Conservation (phyloP, 2,797 vertebrate species). For the Etheostoma perlongum region DNA sequence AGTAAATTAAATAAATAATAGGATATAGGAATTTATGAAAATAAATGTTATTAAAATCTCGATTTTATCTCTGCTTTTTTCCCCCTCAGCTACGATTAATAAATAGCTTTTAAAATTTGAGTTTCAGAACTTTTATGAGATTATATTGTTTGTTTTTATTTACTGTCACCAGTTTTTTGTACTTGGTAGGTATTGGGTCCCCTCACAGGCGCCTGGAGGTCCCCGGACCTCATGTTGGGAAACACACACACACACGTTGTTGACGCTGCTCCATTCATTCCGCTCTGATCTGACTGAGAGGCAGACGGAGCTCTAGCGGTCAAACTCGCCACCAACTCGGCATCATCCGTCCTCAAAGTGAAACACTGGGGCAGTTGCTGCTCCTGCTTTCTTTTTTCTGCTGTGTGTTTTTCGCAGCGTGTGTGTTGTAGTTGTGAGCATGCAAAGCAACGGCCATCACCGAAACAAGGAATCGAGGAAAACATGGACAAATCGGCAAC, state of each 20-base stretch:
- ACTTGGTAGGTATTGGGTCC: too few species aligned
- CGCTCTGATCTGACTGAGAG: constrained; percentile 63
- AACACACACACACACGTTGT: constrained; percentile 43
- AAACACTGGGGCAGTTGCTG: constrained; percentile 39
- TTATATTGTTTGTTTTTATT: neutral
- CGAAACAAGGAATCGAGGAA: constrained; percentile 58
- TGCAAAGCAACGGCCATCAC: constrained; percentile 75
- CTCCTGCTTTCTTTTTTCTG: constrained; percentile 34
- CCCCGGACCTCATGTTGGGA: constrained; percentile 61
- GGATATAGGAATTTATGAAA: neutral
- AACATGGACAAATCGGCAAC: constrained; percentile 74
- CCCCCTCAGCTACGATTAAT: neutral
- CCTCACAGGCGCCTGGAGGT: constrained; percentile 26
- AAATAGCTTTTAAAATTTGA: too few species aligned
- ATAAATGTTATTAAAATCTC: too few species aligned
- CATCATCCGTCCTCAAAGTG: constrained; percentile 47
- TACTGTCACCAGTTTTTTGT: neutral
- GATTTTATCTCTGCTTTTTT: too few species aligned
- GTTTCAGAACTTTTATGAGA: neutral
- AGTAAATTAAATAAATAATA: neutral
- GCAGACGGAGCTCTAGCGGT: constrained; percentile 70
- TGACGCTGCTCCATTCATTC: constrained; percentile 83
- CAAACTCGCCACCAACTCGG: constrained; percentile 51
- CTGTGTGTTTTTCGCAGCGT: neutral
- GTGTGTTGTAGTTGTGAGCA: constrained; percentile 71